Percentiles rank a stretch among this genome's conserved stretches.
These are phyloP conservation scores for Caenorhabditis sp. DNA, from an alignment of 2,888 invertebrate genomes.

Conservation along the genomic window DNA sequence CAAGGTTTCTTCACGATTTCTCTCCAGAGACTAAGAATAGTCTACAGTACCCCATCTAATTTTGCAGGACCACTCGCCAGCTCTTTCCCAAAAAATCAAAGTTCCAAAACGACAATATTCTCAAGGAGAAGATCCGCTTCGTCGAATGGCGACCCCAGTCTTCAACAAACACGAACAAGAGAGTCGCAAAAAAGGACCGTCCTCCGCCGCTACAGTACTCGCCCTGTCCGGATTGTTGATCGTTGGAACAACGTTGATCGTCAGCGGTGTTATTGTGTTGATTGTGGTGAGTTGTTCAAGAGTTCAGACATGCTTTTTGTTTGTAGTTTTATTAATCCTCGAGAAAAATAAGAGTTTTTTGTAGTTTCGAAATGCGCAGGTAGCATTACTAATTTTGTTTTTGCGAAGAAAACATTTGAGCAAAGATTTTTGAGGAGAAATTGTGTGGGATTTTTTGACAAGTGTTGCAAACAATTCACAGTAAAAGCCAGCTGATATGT, in stretches of 20 bases:
- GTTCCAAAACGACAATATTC: constrained; percentile 60
- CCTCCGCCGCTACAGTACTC: constrained; percentile 67
- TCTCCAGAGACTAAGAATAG: too few relatives aligned
- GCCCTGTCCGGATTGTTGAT: constrained; percentile 68
- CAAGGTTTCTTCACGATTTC: too few relatives aligned
- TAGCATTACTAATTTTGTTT: too few relatives aligned
- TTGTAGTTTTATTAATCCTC: too few relatives aligned
- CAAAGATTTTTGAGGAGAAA: too few relatives aligned
- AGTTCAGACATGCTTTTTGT: not conserved
- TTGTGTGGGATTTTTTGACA: too few relatives aligned
- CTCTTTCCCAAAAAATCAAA: constrained; percentile 55
- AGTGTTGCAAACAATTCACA: too few relatives aligned
- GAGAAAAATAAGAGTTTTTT: too few relatives aligned
- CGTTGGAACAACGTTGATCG: constrained; percentile 63
- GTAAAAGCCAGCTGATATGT: too few relatives aligned
- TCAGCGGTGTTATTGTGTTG: constrained; percentile 66
- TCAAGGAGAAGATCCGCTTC: constrained; percentile 60
- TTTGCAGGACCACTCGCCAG: constrained; percentile 60
- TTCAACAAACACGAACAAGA: constrained; percentile 62
- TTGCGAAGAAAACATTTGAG: too few relatives aligned
- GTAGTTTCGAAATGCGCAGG: too few relatives aligned
- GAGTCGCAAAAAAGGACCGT: constrained; percentile 64
- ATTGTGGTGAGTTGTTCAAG: constrained; percentile 54
- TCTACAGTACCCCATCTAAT: too few relatives aligned
- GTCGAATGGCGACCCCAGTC: constrained; percentile 61